These are phyloP conservation scores for Mactromeris polynyma DNA, from an alignment of 2,888 invertebrate genomes.

Conservation along the genomic window DNA sequence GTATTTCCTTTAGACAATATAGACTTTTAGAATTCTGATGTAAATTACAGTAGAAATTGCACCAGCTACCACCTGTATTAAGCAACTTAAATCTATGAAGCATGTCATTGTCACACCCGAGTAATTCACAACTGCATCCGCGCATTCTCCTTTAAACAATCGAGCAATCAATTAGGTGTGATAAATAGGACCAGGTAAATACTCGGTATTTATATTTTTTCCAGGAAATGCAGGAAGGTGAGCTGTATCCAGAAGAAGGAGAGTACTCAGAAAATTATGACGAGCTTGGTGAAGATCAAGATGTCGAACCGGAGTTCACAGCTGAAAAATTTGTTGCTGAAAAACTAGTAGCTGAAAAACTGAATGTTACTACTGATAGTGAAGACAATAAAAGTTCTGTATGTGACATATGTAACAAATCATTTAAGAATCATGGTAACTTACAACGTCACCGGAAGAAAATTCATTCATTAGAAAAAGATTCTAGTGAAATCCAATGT, in stretches of 20 bases:
- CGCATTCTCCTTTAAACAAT: too few species aligned
- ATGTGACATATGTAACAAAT: slow-evolving; percentile 65
- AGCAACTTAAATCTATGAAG: too few species aligned
- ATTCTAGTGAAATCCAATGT: slow-evolving; percentile 39
- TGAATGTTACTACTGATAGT: neutral
- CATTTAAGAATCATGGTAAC: slow-evolving; percentile 41
- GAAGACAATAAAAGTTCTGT: slow-evolving; percentile 29
- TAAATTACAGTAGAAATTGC: too few species aligned
- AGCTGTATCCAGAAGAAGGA: neutral
- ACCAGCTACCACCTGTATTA: too few species aligned
- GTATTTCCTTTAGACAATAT: too few species aligned
- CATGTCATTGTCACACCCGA: too few species aligned
- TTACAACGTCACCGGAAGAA: slow-evolving; percentile 55
- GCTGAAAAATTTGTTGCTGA: slow-evolving; percentile 58
- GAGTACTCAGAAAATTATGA: slow-evolving; percentile 30
- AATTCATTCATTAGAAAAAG: slow-evolving; percentile 20
- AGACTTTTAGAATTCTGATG: too few species aligned
- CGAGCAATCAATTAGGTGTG: too few species aligned
- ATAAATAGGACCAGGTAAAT: too few species aligned
- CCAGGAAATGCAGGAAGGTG: neutral
- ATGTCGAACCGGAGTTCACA: slow-evolving; percentile 35
- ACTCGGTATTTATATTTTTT: neutral
- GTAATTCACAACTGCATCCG: too few species aligned
- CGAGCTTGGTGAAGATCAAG: slow-evolving; percentile 26
- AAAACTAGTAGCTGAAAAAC: slow-evolving; percentile 45